phyloP scores from a whole-genome alignment of 2,797 vertebrate genomes.

The Pipistrellus pygmaeus region DNA sequence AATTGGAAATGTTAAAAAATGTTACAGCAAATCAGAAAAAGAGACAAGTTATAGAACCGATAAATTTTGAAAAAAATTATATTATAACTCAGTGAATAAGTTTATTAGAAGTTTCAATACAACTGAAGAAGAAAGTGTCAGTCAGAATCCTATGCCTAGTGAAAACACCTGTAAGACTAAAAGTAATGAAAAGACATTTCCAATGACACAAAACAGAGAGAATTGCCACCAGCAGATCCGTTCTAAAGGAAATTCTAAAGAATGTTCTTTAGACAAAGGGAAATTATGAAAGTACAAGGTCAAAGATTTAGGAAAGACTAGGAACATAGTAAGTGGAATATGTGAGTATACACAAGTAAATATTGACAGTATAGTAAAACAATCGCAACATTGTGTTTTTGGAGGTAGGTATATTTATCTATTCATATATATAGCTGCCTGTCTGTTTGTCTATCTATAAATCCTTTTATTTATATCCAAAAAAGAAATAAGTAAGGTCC shows the following conservation, averaged over 20 bases:
- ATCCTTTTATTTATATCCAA: background rate
- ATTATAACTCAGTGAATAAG: background rate
- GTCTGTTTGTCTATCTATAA: background rate
- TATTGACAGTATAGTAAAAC: background rate
- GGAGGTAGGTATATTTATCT: background rate
- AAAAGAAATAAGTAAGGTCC: background rate
- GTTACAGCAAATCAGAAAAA: background rate
- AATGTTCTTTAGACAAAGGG: background rate
- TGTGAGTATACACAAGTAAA: background rate
- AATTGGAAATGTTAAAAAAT: background rate
- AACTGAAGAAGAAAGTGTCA: background rate
- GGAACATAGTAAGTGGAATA: background rate
- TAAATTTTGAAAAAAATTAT: background rate
- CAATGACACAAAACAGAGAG: background rate
- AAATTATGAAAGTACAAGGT: background rate
- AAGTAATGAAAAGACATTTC: background rate
- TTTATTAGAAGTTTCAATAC: background rate
- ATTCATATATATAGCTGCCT: background rate
- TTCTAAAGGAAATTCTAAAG: background rate
- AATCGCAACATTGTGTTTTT: background rate
- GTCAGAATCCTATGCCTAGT: background rate
- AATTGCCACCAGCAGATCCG: background rate
- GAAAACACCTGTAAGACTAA: background rate
- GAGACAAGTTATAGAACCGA: background rate
- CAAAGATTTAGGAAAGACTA: background rate